Evolutionary conservation across 2,113 vertebrate genomes (phyloP).

Genomic region (Psephotus haematonotus): DNA sequence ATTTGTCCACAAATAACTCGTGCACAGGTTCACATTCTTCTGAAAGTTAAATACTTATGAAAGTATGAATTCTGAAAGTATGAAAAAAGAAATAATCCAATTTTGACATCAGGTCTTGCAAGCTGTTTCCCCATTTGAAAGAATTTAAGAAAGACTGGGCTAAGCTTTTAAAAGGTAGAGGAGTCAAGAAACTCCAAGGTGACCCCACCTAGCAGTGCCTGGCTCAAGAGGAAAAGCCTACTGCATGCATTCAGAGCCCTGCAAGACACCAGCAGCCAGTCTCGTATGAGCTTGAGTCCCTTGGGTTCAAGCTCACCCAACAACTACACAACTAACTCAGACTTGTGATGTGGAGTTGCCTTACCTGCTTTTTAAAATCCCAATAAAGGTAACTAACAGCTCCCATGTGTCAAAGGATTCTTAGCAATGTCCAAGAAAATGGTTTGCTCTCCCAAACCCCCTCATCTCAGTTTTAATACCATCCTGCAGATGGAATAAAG

Average conservation of each 20-base stretch:
- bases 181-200: background rate
- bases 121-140: background rate
- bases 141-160: background rate
- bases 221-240: background rate
- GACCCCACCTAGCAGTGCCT: background rate
- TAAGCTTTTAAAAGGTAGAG: background rate
- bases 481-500: background rate
- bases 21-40: background rate
- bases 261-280: background rate
- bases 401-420: background rate
- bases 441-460: background rate
- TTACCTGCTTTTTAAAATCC: background rate
- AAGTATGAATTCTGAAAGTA: background rate
- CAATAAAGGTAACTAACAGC: background rate
- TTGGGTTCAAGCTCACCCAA: background rate
- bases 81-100: background rate
- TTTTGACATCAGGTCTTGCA: background rate
- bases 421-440: background rate
- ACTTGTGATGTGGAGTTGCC: background rate
- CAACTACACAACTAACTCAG: background rate
- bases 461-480: background rate
- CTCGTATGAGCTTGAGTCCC: background rate
- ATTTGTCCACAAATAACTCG: background rate
- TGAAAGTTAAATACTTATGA: background rate
- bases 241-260: background rate